Conservation (phyloP, 2,113 vertebrate genomes). For the Melanostigma gelatinosum region DNA sequence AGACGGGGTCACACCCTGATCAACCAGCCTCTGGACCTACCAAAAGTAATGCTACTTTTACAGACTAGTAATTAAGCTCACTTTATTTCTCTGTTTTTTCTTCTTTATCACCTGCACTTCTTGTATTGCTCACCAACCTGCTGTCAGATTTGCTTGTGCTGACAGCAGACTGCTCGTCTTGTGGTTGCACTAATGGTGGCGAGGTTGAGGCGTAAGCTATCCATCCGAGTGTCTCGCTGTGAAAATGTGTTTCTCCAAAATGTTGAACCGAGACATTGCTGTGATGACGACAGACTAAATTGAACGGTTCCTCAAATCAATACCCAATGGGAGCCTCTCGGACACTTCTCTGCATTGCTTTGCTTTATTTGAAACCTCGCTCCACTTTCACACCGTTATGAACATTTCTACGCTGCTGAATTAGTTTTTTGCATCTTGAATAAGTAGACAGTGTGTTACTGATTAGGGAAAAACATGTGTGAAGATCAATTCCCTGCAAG, state of each 20-base stretch:
- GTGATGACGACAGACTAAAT: not conserved
- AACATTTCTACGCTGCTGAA: not conserved
- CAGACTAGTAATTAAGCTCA: conserved; percentile 15
- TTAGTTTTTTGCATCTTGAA: conserved; percentile 3
- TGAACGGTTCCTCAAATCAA: not conserved
- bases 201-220: not conserved
- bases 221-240: conserved; percentile 5
- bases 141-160: conserved; percentile 26
- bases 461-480: not conserved
- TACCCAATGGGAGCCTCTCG: not conserved
- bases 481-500: not conserved
- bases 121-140: not conserved
- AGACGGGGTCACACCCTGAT: conserved; percentile 20
- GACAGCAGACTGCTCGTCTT: conserved; percentile 13
- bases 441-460: not conserved
- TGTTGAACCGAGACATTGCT: conserved; percentile 34
- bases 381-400: not conserved
- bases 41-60: conserved; percentile 10
- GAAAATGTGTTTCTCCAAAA: conserved; percentile 10
- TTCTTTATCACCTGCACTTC: not conserved
- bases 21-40: conserved; percentile 25
- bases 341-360: not conserved
- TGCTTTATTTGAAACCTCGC: not conserved
- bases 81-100: not conserved
- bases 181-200: conserved; percentile 38